Conservation (phyloP, 92 coral and sea anemone genomes). For the Diadumene lineata region DNA sequence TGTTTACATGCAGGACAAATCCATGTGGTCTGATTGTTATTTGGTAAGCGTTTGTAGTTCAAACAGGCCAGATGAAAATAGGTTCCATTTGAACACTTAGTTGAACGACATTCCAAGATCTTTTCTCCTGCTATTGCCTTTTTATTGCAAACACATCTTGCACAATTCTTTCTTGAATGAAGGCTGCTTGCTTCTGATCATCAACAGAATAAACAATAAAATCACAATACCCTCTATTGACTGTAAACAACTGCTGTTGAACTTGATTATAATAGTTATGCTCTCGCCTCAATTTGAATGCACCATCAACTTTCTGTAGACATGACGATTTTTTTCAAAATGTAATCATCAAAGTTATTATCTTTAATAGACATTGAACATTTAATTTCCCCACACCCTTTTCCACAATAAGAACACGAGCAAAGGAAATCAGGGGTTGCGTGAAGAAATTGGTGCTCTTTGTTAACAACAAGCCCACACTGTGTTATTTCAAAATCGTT, state of each 20-base stretch:
- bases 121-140: conserved; percentile 7
- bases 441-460: conserved; percentile 37
- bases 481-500: conserved; percentile 33
- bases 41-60: conserved; percentile 22
- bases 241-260: too few relatives aligned
- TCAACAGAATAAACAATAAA: too few relatives aligned
- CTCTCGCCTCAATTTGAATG: neutral
- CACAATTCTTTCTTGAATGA: too few relatives aligned
- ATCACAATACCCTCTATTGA: too few relatives aligned
- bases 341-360: conserved; percentile 14
- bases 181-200: too few relatives aligned
- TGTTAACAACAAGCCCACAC: conserved; percentile 55
- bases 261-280: neutral
- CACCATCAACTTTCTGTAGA: neutral
- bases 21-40: conserved; percentile 30
- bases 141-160: conserved; percentile 11
- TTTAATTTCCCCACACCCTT: conserved; percentile 46
- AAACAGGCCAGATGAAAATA: conserved; percentile 26
- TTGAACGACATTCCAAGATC: neutral
- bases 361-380: neutral
- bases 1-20: conserved; percentile 5
- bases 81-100: conserved; percentile 1
- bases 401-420: conserved; percentile 44
- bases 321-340: neutral
- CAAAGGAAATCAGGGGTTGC: conserved; percentile 50